phyloP scores from a whole-genome alignment of 30 jellyfish, hydroid and myxozoan species.

The Pelagia noctiluca region DNA sequence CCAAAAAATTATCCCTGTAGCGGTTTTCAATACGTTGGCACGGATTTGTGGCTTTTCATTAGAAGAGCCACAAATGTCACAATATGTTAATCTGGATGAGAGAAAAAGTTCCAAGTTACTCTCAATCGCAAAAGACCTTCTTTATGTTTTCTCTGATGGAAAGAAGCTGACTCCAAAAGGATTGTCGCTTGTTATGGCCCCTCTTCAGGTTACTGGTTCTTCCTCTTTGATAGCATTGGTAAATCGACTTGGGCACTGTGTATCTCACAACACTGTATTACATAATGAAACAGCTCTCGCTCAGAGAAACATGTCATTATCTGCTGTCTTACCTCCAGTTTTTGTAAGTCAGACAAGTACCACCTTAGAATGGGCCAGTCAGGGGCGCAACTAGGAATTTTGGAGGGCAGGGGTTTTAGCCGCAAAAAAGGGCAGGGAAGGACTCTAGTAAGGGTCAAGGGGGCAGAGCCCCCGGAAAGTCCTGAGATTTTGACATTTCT shows the following conservation, averaged over 20 bases:
- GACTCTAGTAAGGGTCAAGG: too few relatives aligned
- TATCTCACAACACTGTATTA: conserved; percentile 15
- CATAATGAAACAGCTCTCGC: conserved; percentile 61
- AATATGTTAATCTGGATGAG: conserved; percentile 19
- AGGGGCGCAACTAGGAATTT: too few relatives aligned
- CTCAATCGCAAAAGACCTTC: conserved; percentile 61
- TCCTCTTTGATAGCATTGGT: conserved; percentile 20
- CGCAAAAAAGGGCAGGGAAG: too few relatives aligned
- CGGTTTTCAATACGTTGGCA: background rate
- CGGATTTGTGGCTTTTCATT: conserved; percentile 29
- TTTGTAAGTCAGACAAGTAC: conserved; percentile 11
- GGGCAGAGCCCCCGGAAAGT: too few relatives aligned
- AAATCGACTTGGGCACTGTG: conserved; percentile 56
- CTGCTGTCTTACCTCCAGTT: conserved; percentile 9
- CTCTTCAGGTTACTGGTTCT: conserved; percentile 47
- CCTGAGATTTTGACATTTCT: too few relatives aligned
- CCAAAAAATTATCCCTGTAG: conserved; percentile 15
- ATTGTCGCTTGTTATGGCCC: conserved; percentile 55
- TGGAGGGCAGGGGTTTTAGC: too few relatives aligned
- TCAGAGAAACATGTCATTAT: too few relatives aligned
- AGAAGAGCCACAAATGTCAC: conserved; percentile 37
- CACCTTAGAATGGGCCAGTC: conserved; percentile 55
- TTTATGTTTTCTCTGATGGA: conserved; percentile 51
- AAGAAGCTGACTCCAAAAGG: conserved; percentile 50
- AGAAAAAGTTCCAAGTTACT: background rate